Conservation (phyloP, 2,797 vertebrate species). For the Sarcophilus harrisii region DNA sequence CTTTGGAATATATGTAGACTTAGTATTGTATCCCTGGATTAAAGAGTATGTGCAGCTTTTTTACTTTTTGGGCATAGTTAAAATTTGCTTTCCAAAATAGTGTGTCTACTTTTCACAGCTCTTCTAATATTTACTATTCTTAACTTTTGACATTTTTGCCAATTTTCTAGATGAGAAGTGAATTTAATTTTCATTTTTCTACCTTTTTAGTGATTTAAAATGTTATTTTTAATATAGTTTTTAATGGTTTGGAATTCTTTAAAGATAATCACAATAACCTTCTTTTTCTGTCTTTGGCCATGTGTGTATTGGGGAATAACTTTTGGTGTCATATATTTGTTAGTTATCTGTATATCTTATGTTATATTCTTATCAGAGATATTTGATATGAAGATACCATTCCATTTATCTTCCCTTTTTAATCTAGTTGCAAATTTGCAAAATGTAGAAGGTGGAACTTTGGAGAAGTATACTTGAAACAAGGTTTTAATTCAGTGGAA, state of each 20-base stretch:
- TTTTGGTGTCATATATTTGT: neutral
- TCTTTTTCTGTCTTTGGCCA: neutral
- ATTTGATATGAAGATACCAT: neutral
- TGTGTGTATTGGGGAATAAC: neutral
- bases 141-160: neutral
- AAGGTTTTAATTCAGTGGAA: no score
- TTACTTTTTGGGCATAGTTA: neutral
- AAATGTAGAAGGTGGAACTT: no score
- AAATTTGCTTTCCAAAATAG: neutral
- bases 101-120: neutral
- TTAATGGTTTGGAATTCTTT: neutral
- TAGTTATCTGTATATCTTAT: neutral
- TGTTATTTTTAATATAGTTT: neutral
- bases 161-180: neutral
- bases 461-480: no score
- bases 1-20: neutral
- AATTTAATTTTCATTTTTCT: neutral
- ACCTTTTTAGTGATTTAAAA: neutral
- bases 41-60: neutral
- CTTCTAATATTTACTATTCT: neutral
- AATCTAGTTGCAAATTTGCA: neutral
- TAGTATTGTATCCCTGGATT: neutral
- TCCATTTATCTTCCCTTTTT: neutral
- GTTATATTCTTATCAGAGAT: neutral
- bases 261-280: neutral